A percentile compares a stretch with the other conserved stretches of the same genome.
Conservation (phyloP, 2,113 vertebrate genomes). For the Hyperoodon ampullatus region DNA sequence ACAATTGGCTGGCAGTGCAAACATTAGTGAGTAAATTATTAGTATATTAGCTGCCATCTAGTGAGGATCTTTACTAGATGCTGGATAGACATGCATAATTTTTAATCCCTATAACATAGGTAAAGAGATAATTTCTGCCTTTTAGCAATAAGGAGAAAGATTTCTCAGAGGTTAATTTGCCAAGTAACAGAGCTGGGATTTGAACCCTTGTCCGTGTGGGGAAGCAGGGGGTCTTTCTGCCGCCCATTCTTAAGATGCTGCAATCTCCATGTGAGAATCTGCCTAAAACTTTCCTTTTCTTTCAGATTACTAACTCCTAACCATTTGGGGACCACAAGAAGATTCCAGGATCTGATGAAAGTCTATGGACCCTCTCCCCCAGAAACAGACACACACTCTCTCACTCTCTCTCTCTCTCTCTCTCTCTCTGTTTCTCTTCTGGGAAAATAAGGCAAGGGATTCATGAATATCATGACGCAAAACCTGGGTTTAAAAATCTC, state of each 20-base stretch:
- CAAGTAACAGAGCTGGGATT: not conserved
- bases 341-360: not conserved
- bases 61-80: not conserved
- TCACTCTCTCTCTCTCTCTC: too few relatives aligned
- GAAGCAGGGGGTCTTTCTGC: not conserved
- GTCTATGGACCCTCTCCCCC: not conserved
- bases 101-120: not conserved
- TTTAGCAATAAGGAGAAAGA: not conserved
- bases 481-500: not conserved
- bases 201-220: not conserved
- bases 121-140: not conserved
- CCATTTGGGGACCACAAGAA: not conserved
- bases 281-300: not conserved
- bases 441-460: not conserved
- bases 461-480: not conserved
- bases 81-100: not conserved
- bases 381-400: not conserved
- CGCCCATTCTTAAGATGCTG: not conserved
- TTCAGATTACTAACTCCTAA: not conserved
- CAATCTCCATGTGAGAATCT: not conserved
- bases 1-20: not conserved
- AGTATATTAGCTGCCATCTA: not conserved
- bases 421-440: too few relatives aligned
- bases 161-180: not conserved
- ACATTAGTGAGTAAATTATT: not conserved